Evolutionary conservation across 1,140 invertebrate genomes (phyloP), one percentile per base, ranked within the genome.

Genomic region (Temnothorax longispinosus): DNA sequence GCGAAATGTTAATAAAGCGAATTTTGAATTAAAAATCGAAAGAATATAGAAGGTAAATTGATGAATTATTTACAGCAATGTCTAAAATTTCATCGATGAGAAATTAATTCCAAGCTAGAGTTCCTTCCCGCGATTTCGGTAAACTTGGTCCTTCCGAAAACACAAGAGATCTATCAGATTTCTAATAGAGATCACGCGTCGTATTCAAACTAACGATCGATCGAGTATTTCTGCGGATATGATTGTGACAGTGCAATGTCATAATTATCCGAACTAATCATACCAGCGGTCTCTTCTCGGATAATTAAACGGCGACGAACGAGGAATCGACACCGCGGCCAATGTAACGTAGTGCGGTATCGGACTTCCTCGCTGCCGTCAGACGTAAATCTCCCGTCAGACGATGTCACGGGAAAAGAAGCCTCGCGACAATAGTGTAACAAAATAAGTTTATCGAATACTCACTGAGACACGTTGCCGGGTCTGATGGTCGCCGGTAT

Each of bases 401-500:
- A 67, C 21, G n/a, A 52, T 13, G n/a, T 27, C 60, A 13, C 13
- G n/a, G 0, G 41, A 44, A 11, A 8, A 80, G 7, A 80, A 67
- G 0, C 13, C 21, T 38, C 11, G n/a, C 60, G 18, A 10, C 41
- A 50, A 38, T 3, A 0, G 15, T 18, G 11, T 4, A 67, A n/a
- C 15, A 1, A 35, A 18, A 27, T 27, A 27, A 32, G 7, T 56
- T 65, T 47, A 72, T 8, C 60, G 5, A 50, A 67, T 85, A 93
- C 95, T 95, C 92, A 95, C 95, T 94, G 93, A 91, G 94, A 95
- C 44, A 95, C 92, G 77, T 94, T 94, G 52, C 93, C 93, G 38
- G 94, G 93, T 62, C 89, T 91, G 52, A 95, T 87, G 65, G 92
- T 95, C 6, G 94, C 94, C 50, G 94, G 89, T 89, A 95, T 94